phyloP scores from a whole-genome alignment of 2,797 vertebrate species.

The Zalophus californianus region DNA sequence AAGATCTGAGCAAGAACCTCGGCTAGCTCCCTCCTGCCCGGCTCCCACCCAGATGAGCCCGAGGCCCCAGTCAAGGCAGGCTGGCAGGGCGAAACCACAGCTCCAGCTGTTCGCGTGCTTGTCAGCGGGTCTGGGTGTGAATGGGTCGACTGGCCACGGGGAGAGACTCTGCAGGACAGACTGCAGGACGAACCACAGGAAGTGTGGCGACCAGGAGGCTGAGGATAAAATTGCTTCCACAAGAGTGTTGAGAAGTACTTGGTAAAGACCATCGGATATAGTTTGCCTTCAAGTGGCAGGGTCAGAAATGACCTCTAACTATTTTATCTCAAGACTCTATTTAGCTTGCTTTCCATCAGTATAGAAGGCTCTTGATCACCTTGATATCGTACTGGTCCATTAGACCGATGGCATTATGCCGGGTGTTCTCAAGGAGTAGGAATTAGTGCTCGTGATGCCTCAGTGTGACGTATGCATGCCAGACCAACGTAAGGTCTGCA shows the following conservation, averaged over 20 bases:
- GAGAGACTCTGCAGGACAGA: background rate
- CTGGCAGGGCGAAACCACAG: background rate
- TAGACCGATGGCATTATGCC: background rate
- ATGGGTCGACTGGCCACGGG: background rate
- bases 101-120: background rate
- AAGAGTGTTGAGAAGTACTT: background rate
- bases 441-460: background rate
- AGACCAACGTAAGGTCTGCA: background rate
- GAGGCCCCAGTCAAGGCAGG: background rate
- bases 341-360: background rate
- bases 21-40: background rate
- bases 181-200: background rate
- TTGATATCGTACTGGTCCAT: background rate
- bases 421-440: background rate
- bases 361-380: background rate
- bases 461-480: accelerated
- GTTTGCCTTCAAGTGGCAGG: background rate
- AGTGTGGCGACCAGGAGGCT: background rate
- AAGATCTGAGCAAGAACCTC: slow-evolving; percentile 51
- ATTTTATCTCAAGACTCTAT: background rate
- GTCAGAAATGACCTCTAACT: background rate
- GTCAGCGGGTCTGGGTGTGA: background rate
- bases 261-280: background rate
- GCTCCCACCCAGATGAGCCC: background rate
- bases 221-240: background rate